Percentiles rank a stretch among this genome's conserved stretches.
These are phyloP conservation scores for Dasypolia templi DNA, from an alignment of 2,888 invertebrate species.

Conservation along the genomic window DNA sequence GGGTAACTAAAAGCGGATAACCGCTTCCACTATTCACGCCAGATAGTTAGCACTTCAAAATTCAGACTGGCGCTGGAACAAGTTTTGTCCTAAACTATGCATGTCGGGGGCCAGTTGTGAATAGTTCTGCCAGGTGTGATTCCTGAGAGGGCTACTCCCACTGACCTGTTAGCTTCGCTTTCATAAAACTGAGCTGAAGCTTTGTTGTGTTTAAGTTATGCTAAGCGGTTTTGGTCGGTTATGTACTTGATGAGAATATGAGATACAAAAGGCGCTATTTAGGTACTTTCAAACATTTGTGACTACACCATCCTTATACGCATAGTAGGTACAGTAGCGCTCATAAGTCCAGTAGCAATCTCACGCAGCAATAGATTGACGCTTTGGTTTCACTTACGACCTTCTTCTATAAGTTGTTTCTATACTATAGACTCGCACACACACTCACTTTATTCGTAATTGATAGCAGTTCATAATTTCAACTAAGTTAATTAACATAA, in stretches of 20 bases:
- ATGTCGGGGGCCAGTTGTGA: slow-evolving; percentile 66
- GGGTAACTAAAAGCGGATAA: slow-evolving; percentile 63
- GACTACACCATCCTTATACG: background rate
- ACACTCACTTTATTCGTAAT: too few relatives aligned
- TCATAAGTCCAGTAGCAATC: too few relatives aligned
- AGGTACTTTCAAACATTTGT: background rate
- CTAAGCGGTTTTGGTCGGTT: slow-evolving; percentile 41
- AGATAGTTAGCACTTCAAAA: slow-evolving; percentile 75
- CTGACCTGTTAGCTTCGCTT: slow-evolving; percentile 52
- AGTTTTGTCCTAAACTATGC: slow-evolving; percentile 73
- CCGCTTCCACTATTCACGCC: slow-evolving; percentile 60
- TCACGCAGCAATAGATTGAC: too few relatives aligned
- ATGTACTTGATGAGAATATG: slow-evolving; percentile 29
- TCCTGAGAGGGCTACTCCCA: slow-evolving; percentile 60
- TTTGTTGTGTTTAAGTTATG: slow-evolving; percentile 59
- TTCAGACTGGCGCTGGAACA: slow-evolving; percentile 71
- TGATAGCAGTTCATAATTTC: too few relatives aligned
- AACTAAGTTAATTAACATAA: too few relatives aligned
- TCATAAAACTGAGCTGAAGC: slow-evolving; percentile 48
- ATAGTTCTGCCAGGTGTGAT: slow-evolving; percentile 69
- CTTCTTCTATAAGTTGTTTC: too few relatives aligned
- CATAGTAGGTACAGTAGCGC: too few relatives aligned
- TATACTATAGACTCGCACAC: too few relatives aligned
- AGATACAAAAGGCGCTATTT: slow-evolving; percentile 11
- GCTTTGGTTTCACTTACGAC: too few relatives aligned